Conservation (phyloP, 2,113 vertebrate genomes). For the Taxidea taxus region DNA sequence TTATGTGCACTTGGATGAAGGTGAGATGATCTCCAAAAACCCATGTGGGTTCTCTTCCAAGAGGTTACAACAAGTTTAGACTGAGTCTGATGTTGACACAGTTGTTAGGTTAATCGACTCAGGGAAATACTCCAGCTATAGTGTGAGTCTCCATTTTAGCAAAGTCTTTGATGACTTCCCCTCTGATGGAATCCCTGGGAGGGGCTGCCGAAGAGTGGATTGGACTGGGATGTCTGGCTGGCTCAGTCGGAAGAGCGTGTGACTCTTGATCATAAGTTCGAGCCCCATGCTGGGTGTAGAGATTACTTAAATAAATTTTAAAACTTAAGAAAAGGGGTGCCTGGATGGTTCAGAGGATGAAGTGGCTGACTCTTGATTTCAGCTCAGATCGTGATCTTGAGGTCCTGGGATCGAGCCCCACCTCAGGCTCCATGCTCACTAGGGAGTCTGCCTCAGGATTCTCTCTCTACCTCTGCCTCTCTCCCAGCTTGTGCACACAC, state of each 20-base stretch:
- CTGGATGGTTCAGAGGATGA: not conserved
- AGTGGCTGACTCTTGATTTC: not conserved
- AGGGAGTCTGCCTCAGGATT: not conserved
- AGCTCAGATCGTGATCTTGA: not conserved
- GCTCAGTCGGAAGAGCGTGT: not conserved
- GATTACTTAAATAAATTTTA: not conserved
- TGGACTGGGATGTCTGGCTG: not conserved
- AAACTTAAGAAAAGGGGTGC: not conserved
- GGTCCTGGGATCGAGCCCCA: not conserved
- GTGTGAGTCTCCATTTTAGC: not conserved
- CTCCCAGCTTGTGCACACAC: not conserved
- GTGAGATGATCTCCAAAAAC: not conserved
- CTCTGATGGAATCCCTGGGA: not conserved
- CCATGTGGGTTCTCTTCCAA: not conserved
- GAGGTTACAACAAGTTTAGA: not conserved
- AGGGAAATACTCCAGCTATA: not conserved
- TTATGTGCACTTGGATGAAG: not conserved
- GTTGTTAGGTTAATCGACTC: not conserved
- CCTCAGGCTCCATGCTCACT: not conserved
- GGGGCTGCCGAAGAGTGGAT: not conserved
- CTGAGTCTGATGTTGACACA: not conserved
- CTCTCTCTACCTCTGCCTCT: not conserved
- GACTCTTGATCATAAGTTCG: not conserved
- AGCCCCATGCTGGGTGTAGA: not conserved
- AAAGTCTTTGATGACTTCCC: not conserved